These are phyloP conservation scores for Lycocorax pyrrhopterus DNA, from an alignment of 2,113 vertebrate species.

Conservation along the genomic window DNA sequence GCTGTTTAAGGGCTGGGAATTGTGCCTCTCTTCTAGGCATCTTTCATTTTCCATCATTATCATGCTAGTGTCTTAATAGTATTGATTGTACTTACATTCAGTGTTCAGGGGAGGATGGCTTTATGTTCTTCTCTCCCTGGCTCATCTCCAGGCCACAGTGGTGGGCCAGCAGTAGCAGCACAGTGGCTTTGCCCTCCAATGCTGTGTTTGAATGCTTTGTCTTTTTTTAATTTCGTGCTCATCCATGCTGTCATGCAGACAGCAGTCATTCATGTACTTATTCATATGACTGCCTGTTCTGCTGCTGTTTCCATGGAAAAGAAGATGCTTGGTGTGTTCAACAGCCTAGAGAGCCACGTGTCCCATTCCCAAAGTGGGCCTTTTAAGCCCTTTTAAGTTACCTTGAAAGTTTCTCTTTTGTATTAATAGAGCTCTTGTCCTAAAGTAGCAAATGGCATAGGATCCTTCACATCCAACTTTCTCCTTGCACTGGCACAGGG, in stretches of 20 bases:
- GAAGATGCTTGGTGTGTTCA: neutral
- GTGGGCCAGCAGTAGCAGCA: neutral
- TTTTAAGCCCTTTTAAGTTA: neutral
- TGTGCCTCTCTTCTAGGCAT: neutral
- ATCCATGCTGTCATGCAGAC: neutral
- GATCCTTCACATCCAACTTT: neutral
- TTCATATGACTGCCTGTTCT: neutral
- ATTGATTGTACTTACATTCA: neutral
- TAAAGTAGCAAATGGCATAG: neutral
- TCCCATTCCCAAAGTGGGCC: neutral
- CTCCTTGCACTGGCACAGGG: neutral
- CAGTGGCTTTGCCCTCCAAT: neutral
- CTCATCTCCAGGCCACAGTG: neutral
- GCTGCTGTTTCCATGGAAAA: neutral
- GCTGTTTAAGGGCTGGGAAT: neutral
- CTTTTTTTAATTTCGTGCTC: neutral
- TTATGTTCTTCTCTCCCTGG: neutral
- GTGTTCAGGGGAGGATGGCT: neutral
- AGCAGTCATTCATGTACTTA: neutral
- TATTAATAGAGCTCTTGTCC: neutral
- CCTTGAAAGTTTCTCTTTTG: neutral
- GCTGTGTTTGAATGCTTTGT: neutral
- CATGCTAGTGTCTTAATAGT: neutral
- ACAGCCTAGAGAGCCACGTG: accelerated
- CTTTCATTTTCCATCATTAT: neutral